Evolutionary conservation across 2,113 vertebrate species (phyloP).

Genomic region (Elephas maximus): DNA sequence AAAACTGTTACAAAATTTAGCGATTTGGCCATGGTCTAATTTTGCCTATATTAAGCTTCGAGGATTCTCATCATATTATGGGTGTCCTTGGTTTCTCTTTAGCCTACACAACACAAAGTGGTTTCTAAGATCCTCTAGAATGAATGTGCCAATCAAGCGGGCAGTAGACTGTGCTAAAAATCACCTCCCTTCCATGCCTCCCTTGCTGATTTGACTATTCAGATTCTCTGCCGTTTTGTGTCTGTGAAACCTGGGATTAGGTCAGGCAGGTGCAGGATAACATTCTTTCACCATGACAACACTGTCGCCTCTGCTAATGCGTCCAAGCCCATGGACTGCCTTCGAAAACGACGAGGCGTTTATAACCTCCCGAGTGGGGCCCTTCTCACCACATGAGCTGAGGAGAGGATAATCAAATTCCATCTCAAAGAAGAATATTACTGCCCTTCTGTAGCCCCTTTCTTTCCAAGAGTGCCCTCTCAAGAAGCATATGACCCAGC

Average conservation of each 20-base stretch:
- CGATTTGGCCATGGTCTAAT: neutral
- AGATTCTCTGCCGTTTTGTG: slow-evolving; percentile 7
- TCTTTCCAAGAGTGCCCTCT: slow-evolving; percentile 46
- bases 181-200: neutral
- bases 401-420: slow-evolving; percentile 61
- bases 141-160: slow-evolving; percentile 23
- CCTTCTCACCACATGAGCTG: slow-evolving; percentile 2
- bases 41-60: neutral
- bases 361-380: slow-evolving; percentile 37
- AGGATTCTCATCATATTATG: neutral
- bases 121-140: slow-evolving; percentile 65
- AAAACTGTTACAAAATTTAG: slow-evolving; percentile 7
- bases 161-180: neutral
- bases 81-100: slow-evolving; percentile 25
- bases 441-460: slow-evolving; percentile 15
- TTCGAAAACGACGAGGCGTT: slow-evolving; percentile 31
- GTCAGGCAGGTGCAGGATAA: slow-evolving; percentile 52
- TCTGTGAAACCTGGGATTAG: slow-evolving; percentile 60
- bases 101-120: neutral
- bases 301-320: slow-evolving; percentile 24
- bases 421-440: slow-evolving; percentile 64
- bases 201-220: slow-evolving; percentile 60
- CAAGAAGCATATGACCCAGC: neutral
- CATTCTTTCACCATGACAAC: slow-evolving; percentile 69
- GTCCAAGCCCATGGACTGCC: neutral